Base-by-base conservation (phyloP, 23 tunicate genomes). In the Trididemnum miniatum region DNA sequence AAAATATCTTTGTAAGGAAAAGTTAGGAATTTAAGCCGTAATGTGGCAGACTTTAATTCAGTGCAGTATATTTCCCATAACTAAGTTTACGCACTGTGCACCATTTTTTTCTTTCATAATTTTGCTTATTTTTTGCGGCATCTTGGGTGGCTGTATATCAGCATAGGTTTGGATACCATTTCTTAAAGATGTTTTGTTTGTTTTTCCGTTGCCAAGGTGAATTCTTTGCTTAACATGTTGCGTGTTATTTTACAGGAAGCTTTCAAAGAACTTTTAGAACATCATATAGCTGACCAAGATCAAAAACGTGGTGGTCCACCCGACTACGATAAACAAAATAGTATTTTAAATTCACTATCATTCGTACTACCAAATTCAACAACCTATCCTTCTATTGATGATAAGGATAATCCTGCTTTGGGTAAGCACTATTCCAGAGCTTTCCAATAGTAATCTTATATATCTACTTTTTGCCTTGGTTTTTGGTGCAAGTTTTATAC, bases 171-270 rank as follows among this genome's bases (percentile, higher is more conserved):
- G n/a, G n/a, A n/a, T n/a, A n/a, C n/a, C n/a, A n/a, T n/a, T n/a
- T n/a, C n/a, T n/a, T n/a, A n/a, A n/a, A n/a, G n/a, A n/a, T n/a
- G n/a, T n/a, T n/a, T n/a, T n/a, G n/a, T 28, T 71, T 23, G 32
- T 12, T 69, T 69, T 69, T 9, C 7, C 32, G 76, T 5, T 9
- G 7, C 38, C 18, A 31, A 5, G 76, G 2, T 34, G 37, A 12
- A 7, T 30, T 32, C 32, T 4, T 69, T 69, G 2, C 9, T 0
- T 52, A 9, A 1, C n/a, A n/a, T n/a, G n/a, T n/a, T n/a, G n/a
- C n/a, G n/a, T n/a, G n/a, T n/a, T n/a, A n/a, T n/a, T n/a, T 44
- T 44, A 44, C 82, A 92, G 97, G 92, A 87, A 18, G 88, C 86
- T 51, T 44, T 92, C 33, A 34, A 59, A 33, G 82, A 71, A 30